Evolutionary conservation across 2,888 invertebrate species (phyloP).

Genomic region (Caenorhabditis afra): DNA sequence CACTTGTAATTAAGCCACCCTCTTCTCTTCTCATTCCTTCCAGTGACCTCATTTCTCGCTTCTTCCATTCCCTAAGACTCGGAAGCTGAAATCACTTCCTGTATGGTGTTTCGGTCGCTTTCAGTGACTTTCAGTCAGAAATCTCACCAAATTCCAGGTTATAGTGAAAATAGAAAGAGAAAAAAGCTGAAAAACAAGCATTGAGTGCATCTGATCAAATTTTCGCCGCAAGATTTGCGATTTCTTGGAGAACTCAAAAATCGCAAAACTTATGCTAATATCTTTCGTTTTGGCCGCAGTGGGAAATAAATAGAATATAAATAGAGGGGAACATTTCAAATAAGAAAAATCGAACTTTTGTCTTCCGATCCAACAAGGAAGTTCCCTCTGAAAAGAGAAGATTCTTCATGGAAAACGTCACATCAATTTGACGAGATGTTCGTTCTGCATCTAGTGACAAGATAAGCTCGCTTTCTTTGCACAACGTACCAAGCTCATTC

Average conservation of each 20-base stretch:
- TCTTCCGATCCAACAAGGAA: background rate
- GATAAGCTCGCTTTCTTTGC: background rate
- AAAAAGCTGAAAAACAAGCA: no score
- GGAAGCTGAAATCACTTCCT: constrained; percentile 2
- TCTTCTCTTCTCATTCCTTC: background rate
- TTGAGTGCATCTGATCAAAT: background rate
- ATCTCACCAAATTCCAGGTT: no score
- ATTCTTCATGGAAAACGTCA: background rate
- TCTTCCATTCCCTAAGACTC: background rate
- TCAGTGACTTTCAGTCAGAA: background rate
- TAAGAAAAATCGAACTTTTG: background rate
- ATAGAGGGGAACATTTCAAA: constrained; percentile 20
- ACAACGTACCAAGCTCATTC: no score
- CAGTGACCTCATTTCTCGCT: background rate
- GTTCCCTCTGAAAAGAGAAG: no score
- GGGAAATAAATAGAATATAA: constrained; percentile 13
- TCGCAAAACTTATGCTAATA: constrained; percentile 15
- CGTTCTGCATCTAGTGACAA: background rate
- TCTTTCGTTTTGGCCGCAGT: background rate
- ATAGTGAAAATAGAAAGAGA: no score
- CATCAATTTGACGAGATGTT: constrained; percentile 1
- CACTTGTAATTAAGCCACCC: constrained; percentile 47
- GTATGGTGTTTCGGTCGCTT: background rate
- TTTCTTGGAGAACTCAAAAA: constrained; percentile 4
- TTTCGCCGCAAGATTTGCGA: constrained; percentile 1